Evolutionary conservation across 2,888 invertebrate species (phyloP).

Genomic region (Agrochola lota): DNA sequence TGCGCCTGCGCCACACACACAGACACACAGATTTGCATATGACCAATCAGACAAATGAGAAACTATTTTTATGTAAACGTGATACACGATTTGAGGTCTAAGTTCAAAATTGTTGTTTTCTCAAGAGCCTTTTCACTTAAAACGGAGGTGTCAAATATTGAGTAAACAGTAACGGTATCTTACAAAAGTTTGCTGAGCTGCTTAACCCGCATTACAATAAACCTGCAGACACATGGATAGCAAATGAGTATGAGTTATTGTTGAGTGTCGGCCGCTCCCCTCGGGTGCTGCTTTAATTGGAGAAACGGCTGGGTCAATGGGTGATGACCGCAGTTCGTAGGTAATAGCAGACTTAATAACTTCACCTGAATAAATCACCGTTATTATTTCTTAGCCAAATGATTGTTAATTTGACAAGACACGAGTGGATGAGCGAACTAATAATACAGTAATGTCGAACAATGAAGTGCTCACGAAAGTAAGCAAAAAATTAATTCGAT

Average conservation of each 20-base stretch:
- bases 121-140: slow-evolving; percentile 42
- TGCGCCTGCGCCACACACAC: slow-evolving; percentile 36
- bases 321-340: slow-evolving; percentile 78
- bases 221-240: slow-evolving; percentile 42
- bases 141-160: slow-evolving; percentile 33
- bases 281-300: slow-evolving; percentile 79
- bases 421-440: slow-evolving; percentile 81
- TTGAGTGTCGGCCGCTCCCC: slow-evolving; percentile 70
- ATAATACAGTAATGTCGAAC: slow-evolving; percentile 78
- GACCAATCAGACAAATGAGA: slow-evolving; percentile 56
- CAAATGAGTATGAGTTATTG: slow-evolving; percentile 69
- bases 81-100: slow-evolving; percentile 55
- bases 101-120: slow-evolving; percentile 48
- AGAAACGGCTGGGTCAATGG: slow-evolving; percentile 82
- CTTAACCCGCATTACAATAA: slow-evolving; percentile 57
- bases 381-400: slow-evolving; percentile 78
- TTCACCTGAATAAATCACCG: slow-evolving; percentile 84
- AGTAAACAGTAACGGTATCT: slow-evolving; percentile 49
- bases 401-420: slow-evolving; percentile 83
- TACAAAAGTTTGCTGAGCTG: slow-evolving; percentile 42
- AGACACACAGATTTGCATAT: slow-evolving; percentile 60
- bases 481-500: slow-evolving; percentile 78
- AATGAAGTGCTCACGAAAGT: slow-evolving; percentile 71
- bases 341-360: slow-evolving; percentile 78
- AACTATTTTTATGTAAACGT: slow-evolving; percentile 48